Percentiles rank a stretch among this genome's conserved stretches.
These are phyloP conservation scores for Ciconia maguari DNA, from an alignment of 2,113 vertebrate genomes.

Conservation along the genomic window DNA sequence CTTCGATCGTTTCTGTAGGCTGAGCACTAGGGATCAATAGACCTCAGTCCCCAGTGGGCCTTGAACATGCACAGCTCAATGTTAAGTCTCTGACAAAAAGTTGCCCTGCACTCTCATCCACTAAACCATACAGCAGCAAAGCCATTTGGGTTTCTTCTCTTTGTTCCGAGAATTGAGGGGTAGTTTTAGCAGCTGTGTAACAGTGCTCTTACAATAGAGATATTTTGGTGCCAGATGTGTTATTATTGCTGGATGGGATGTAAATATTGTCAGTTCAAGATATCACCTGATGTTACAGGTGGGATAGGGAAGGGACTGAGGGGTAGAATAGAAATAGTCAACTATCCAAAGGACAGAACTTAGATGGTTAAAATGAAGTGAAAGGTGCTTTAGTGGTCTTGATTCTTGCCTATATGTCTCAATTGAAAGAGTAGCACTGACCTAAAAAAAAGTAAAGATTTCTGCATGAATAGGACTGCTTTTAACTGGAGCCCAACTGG, in stretches of 20 bases:
- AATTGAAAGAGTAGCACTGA: background rate
- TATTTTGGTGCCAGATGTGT: background rate
- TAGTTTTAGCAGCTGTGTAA: background rate
- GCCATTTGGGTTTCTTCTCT: background rate
- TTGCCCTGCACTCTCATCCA: background rate
- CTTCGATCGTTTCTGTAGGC: background rate
- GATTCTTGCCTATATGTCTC: background rate
- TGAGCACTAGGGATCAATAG: slow-evolving; percentile 12
- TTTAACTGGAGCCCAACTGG: background rate
- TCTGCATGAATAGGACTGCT: background rate
- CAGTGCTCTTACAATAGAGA: background rate
- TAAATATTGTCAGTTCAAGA: background rate
- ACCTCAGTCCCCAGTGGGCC: background rate
- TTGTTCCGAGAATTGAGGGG: background rate
- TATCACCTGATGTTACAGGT: background rate
- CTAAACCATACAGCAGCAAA: background rate
- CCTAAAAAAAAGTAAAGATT: background rate
- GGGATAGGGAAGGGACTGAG: background rate
- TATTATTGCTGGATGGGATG: background rate
- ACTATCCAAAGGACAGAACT: background rate
- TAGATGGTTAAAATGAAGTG: background rate
- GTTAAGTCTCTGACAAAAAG: background rate
- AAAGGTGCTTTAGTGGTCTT: background rate
- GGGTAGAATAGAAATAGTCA: background rate
- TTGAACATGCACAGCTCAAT: background rate